A percentile compares a stretch with the other conserved stretches of the same genome.
Conservation (phyloP, 2,113 vertebrate genomes). For the Pseudopipra pipra region DNA sequence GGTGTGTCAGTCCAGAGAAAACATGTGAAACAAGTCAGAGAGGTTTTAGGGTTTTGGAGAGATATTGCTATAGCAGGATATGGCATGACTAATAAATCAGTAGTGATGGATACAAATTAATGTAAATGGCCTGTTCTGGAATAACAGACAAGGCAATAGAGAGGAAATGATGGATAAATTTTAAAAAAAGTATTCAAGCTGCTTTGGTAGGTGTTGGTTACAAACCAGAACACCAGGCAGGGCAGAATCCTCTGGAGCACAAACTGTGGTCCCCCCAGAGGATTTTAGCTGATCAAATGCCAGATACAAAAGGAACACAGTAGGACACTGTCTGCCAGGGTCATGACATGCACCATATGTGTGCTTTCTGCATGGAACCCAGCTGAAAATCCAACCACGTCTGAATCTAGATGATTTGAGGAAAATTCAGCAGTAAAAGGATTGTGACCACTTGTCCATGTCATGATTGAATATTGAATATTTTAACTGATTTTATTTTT, state of each 20-base stretch:
- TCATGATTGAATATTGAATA: neutral
- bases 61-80: neutral
- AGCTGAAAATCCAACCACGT: neutral
- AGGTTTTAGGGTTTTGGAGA: neutral
- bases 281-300: neutral
- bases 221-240: neutral
- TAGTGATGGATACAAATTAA: conserved; percentile 7
- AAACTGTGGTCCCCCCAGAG: neutral
- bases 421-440: neutral
- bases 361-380: neutral
- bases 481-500: neutral
- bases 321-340: neutral
- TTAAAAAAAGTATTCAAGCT: neutral
- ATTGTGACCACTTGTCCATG: neutral
- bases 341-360: neutral
- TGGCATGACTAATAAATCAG: neutral
- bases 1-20: neutral
- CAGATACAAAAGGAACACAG: neutral
- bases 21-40: neutral
- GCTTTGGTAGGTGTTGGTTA: neutral
- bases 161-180: conserved; percentile 46
- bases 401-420: neutral
- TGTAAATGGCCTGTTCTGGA: neutral
- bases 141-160: neutral
- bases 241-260: neutral